These are phyloP conservation scores for Ochlodes sylvanus DNA, from an alignment of 2,888 invertebrate genomes.

Conservation along the genomic window DNA sequence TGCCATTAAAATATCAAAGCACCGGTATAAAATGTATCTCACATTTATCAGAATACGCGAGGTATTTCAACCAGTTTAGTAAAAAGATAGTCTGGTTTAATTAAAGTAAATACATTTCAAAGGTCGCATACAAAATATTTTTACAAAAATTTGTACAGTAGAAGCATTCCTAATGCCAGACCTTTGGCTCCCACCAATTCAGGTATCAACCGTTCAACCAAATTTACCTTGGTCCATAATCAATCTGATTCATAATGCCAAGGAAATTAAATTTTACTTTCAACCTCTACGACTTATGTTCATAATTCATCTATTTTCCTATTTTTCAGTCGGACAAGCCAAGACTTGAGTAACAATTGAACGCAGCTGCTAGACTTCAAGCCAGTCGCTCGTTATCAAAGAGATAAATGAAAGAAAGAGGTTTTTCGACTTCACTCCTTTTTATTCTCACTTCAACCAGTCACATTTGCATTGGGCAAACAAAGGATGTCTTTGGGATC, in stretches of 20 bases:
- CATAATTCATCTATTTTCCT: not conserved
- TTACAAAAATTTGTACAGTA: not conserved
- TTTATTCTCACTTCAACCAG: conserved; percentile 61
- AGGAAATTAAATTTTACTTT: conserved; percentile 34
- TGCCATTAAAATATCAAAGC: conserved; percentile 23
- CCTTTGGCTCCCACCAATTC: no score
- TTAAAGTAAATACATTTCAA: conserved; percentile 6
- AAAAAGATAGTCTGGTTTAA: conserved; percentile 2
- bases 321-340: not conserved
- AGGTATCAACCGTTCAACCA: no score
- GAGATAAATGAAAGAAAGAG: conserved; percentile 67
- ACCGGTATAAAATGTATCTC: conserved; percentile 15
- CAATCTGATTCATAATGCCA: not conserved
- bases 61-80: not conserved
- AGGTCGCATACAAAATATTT: not conserved
- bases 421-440: conserved; percentile 49
- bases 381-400: conserved; percentile 66
- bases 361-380: conserved; percentile 67
- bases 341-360: conserved; percentile 67
- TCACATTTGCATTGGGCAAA: conserved; percentile 61
- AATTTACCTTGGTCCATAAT: not conserved
- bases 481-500: conserved; percentile 48
- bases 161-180: no score
- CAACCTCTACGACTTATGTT: not conserved
- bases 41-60: conserved; percentile 14